These are phyloP conservation scores for Rhinoptilus africanus DNA, from an alignment of 2,113 vertebrate genomes.

Conservation along the genomic window DNA sequence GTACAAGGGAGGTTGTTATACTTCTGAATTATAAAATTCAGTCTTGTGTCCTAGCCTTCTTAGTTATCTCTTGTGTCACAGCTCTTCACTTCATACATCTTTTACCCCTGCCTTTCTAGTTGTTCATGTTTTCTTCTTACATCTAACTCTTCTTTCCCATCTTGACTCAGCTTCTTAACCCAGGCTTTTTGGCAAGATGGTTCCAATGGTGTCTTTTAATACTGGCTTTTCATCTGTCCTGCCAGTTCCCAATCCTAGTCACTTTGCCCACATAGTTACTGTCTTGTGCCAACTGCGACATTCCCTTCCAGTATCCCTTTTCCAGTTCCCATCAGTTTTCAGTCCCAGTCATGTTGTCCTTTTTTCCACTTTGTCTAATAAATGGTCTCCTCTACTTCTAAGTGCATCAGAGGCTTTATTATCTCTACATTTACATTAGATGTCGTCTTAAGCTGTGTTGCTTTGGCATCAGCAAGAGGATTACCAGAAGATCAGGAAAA, in stretches of 20 bases:
- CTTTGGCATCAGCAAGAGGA: not conserved
- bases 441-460: not conserved
- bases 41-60: not conserved
- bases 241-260: not conserved
- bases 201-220: not conserved
- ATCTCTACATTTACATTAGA: not conserved
- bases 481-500: not conserved
- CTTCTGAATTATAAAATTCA: not conserved
- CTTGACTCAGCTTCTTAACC: not conserved
- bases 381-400: not conserved
- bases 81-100: accelerated
- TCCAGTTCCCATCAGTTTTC: not conserved
- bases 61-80: not conserved
- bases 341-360: not conserved
- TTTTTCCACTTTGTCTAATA: not conserved
- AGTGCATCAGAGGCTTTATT: not conserved
- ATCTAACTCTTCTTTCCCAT: not conserved
- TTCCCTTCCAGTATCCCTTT: not conserved
- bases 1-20: not conserved
- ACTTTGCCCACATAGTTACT: not conserved
- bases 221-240: not conserved
- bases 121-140: not conserved
- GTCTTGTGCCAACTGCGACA: not conserved
- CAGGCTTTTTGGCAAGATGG: not conserved
- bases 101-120: not conserved